Conservation (phyloP, 2,113 vertebrate species). For the Calidris pugnax region DNA sequence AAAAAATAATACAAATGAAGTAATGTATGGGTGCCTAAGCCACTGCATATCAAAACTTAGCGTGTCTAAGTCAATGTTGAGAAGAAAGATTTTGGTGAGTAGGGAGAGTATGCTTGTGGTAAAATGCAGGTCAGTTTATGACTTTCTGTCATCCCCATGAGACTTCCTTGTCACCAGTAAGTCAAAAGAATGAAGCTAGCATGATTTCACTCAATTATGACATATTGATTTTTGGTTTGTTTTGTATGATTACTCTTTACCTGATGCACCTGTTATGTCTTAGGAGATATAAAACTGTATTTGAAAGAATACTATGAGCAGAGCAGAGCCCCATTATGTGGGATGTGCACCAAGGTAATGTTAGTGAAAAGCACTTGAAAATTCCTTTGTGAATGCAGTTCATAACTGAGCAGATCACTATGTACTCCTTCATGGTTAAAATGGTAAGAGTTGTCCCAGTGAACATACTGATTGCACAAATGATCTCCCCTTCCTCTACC, state of each 20-base stretch:
- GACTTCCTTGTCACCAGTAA: not conserved
- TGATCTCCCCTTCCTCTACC: not conserved
- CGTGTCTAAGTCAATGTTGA: not conserved
- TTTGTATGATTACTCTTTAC: not conserved
- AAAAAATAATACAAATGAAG: not conserved
- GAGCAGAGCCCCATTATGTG: not conserved
- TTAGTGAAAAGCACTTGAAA: not conserved
- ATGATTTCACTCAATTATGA: not conserved
- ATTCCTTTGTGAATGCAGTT: not conserved
- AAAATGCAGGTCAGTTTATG: not conserved
- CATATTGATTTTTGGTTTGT: accelerated
- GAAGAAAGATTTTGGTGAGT: not conserved
- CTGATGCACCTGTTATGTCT: not conserved
- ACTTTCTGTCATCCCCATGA: not conserved
- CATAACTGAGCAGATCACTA: not conserved
- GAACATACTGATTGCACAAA: not conserved
- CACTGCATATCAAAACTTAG: not conserved
- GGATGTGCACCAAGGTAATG: not conserved
- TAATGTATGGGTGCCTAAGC: not conserved
- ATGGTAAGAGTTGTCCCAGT: not conserved
- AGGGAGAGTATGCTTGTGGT: not conserved
- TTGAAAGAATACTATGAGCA: not conserved
- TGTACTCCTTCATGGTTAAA: not conserved
- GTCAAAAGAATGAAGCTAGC: not conserved
- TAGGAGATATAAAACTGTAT: not conserved